Evolutionary conservation across 2,797 vertebrate genomes (phyloP), one percentile per base, ranked within the genome.

Genomic region (Phoxinus dragarum): DNA sequence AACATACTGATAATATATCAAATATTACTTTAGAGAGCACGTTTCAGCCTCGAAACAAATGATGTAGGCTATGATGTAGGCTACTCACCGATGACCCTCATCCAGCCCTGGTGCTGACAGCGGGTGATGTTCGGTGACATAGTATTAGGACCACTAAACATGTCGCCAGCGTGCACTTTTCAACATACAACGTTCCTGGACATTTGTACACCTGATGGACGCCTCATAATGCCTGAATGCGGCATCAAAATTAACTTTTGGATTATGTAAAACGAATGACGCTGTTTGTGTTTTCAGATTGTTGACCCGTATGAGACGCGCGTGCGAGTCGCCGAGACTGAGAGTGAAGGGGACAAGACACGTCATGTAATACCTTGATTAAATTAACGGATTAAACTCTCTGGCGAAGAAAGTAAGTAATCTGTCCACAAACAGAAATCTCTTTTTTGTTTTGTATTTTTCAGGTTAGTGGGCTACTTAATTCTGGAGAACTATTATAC

Each of bases 61-160:
- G 23, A 69, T 74, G 11, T 34, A 16, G 27, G 27, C 27, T 27
- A 27, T 27, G 1, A 27, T 27, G 27, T 27, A 27, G 44, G 12
- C 12, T 47, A 88, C 94, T 92, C 88, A 95, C 94, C 94, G 7
- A 90, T 92, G 82, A 94, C 93, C 17, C 90, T 90, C 93, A 94
- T 94, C 94, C 93, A 94, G 75, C 93, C 93, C 84, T 94, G 92
- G 59, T 92, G 90, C 31, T 93, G 92, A 91, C 93, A 94, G 87
- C 89, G 92, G 86, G 93, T 91, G 78, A 93, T 88, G 72, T 91
- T 81, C 81, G 90, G 90, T 10, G 92, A 86, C 91, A 86, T 54
- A 86, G 79, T 75, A 91, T n/a, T 21, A 21, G 74, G 27, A 21
- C 42, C 9, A 31, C 42, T 42, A 64, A 61, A 56, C 77, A 21